A percentile compares a stretch with the other conserved stretches of the same genome.
These are phyloP conservation scores for Parauchenoglanis punctatus DNA, from an alignment of 2,797 vertebrate genomes.

Conservation along the genomic window DNA sequence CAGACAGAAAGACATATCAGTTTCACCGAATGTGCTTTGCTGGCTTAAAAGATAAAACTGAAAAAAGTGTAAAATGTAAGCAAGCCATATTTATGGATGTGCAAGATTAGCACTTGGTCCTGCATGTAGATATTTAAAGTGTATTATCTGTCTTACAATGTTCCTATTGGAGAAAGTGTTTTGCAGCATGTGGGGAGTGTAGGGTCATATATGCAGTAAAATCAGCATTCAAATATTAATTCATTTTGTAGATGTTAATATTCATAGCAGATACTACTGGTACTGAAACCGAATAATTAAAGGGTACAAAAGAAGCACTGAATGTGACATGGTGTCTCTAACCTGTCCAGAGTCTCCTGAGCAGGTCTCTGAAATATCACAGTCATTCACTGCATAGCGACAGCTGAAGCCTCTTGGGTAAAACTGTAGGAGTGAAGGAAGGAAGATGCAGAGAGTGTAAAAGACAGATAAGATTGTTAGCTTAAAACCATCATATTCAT, in stretches of 20 bases:
- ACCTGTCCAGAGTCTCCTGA: conserved; percentile 98
- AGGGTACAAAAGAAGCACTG: background rate
- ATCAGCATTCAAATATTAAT: background rate
- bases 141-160: background rate
- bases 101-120: background rate
- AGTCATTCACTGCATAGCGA: conserved; percentile 92
- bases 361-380: conserved; percentile 94
- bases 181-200: background rate
- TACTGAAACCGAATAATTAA: background rate
- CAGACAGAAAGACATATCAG: conserved; percentile 55
- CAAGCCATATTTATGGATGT: background rate
- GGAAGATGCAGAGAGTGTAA: background rate
- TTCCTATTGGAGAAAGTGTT: background rate
- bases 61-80: conserved; percentile 1
- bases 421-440: conserved; percentile 77
- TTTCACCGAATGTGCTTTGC: background rate
- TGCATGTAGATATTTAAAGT: background rate
- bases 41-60: background rate
- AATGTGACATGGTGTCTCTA: conserved; percentile 41
- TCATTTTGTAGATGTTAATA: background rate
- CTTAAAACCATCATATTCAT: background rate
- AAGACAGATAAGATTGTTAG: background rate
- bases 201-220: background rate
- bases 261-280: background rate
- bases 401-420: conserved; percentile 90